phyloP scores from a whole-genome alignment of 2,888 invertebrate genomes.

The Bedellia somnulentella region DNA sequence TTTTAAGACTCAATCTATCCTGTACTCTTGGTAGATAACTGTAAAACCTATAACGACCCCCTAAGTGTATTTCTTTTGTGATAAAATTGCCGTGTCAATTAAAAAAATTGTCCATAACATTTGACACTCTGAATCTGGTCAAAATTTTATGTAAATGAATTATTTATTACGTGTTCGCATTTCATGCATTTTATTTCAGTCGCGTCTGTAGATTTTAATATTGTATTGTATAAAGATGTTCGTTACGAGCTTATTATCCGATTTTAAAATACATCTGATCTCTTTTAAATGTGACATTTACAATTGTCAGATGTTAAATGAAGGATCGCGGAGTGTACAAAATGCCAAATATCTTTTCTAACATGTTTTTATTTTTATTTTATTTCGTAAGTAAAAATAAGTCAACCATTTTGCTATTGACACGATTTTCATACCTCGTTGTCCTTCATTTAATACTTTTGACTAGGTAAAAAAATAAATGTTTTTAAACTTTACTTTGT shows the following conservation, averaged over 20 bases:
- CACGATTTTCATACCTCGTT: too few species aligned
- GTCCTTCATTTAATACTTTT: too few species aligned
- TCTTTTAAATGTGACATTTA: constrained; percentile 47
- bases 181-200: constrained; percentile 37
- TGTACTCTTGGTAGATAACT: not conserved
- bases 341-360: constrained; percentile 8
- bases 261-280: constrained; percentile 38
- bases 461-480: too few species aligned
- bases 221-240: constrained; percentile 14
- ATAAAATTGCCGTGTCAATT: constrained; percentile 56
- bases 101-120: constrained; percentile 46
- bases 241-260: constrained; percentile 35
- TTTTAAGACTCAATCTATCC: constrained; percentile 16
- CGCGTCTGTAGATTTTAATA: constrained; percentile 24
- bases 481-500: too few species aligned
- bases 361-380: too few species aligned
- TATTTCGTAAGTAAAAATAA: too few species aligned
- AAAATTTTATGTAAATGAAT: constrained; percentile 24
- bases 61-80: constrained; percentile 44
- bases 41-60: too few species aligned
- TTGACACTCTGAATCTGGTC: constrained; percentile 52
- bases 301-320: constrained; percentile 26
- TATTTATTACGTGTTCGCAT: constrained; percentile 51
- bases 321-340: constrained; percentile 28
- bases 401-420: too few species aligned